These are phyloP conservation scores for Okamejei kenojei DNA, from an alignment of 2,797 vertebrate genomes.

Conservation along the genomic window DNA sequence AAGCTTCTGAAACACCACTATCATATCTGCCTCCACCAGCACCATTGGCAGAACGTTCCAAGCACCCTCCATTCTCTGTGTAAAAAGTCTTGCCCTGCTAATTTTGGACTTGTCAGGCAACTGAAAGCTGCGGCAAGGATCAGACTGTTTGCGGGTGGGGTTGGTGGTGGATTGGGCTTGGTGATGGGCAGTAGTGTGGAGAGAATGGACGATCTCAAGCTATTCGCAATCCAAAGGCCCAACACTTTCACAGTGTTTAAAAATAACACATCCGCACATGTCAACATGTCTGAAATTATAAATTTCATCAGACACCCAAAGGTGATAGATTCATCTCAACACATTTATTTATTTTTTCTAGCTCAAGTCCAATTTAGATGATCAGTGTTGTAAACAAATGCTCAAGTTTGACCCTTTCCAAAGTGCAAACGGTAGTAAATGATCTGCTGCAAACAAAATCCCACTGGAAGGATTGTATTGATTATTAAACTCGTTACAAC, in stretches of 20 bases:
- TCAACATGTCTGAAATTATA: neutral
- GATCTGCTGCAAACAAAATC: neutral
- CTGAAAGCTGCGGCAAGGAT: neutral
- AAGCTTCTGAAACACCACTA: too few relatives aligned
- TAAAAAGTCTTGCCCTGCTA: too few relatives aligned
- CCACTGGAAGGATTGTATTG: neutral
- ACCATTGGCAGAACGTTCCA: too few relatives aligned
- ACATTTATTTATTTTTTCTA: neutral
- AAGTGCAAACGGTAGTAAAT: neutral
- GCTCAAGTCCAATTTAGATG: neutral
- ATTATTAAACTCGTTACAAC: neutral
- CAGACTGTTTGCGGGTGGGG: too few relatives aligned
- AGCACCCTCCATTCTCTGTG: too few relatives aligned
- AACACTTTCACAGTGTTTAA: neutral
- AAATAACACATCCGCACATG: neutral
- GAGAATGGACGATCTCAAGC: neutral
- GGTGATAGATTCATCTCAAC: neutral
- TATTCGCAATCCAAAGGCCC: neutral
- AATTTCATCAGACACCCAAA: constrained; percentile 10
- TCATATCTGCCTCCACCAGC: too few relatives aligned
- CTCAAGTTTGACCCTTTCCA: neutral
- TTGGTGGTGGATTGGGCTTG: neutral
- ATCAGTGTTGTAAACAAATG: neutral
- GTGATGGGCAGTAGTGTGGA: neutral
- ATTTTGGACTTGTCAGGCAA: neutral